These are phyloP conservation scores for Cariama cristata DNA, from an alignment of 2,113 vertebrate genomes.

Conservation along the genomic window DNA sequence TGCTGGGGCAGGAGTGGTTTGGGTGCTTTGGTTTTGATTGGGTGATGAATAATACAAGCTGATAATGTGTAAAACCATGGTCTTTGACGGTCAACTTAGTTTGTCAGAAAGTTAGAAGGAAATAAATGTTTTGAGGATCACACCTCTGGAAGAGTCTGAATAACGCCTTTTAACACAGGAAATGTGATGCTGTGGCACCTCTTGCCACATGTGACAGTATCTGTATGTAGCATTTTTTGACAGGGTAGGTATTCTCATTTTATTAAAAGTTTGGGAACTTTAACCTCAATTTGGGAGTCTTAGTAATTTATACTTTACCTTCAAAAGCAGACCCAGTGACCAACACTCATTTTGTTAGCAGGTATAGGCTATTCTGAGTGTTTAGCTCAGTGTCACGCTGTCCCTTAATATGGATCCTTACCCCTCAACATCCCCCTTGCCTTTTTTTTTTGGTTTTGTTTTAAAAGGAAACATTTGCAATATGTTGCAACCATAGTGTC, in stretches of 20 bases:
- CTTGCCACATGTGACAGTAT: background rate
- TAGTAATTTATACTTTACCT: background rate
- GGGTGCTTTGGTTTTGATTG: background rate
- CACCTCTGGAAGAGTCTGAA: background rate
- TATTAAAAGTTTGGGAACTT: background rate
- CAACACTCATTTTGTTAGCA: background rate
- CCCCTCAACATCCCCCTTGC: fast-evolving
- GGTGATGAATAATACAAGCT: background rate
- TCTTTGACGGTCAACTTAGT: background rate
- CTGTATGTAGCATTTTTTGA: background rate
- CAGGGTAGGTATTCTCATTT: background rate
- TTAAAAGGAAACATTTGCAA: background rate
- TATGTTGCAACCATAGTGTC: background rate
- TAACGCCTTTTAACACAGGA: background rate
- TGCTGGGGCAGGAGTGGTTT: background rate
- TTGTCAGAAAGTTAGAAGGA: background rate
- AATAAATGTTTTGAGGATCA: background rate
- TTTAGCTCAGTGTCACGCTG: background rate
- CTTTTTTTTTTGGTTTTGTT: background rate
- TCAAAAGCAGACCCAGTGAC: background rate
- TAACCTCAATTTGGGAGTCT: background rate
- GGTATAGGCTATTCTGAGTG: background rate
- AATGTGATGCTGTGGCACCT: background rate
- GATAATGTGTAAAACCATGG: background rate
- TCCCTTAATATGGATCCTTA: background rate